Percentiles rank a stretch among this genome's conserved stretches.
Evolutionary conservation across 2,888 invertebrate species (phyloP).

Genomic region (Eulithis testata): DNA sequence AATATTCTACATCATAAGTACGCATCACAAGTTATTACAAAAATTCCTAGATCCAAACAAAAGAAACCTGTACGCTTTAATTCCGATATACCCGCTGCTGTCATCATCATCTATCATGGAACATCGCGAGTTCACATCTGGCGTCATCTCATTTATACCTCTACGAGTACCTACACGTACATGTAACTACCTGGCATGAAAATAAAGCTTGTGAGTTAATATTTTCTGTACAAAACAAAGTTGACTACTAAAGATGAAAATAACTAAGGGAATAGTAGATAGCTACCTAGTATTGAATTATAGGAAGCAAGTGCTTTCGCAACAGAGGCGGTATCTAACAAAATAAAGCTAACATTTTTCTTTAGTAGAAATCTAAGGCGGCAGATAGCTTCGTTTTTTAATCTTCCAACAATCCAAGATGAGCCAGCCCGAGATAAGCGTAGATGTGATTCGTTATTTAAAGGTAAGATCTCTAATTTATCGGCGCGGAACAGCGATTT

Average conservation of each 20-base stretch:
- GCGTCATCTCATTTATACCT: constrained; percentile 60
- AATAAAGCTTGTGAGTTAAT: background rate
- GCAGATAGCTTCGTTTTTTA: background rate
- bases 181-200: background rate
- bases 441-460: constrained; percentile 37
- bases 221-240: too few relatives aligned
- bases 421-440: constrained; percentile 35
- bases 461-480: constrained; percentile 42
- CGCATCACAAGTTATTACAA: background rate
- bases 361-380: background rate
- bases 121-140: constrained; percentile 57
- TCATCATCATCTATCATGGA: constrained; percentile 74
- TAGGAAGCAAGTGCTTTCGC: too few relatives aligned
- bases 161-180: constrained; percentile 36
- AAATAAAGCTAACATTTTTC: background rate
- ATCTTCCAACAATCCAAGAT: constrained; percentile 25
- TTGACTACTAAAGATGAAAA: too few relatives aligned
- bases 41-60: background rate
- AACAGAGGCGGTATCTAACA: too few relatives aligned
- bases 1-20: background rate
- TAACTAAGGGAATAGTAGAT: too few relatives aligned
- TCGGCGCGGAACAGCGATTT: constrained; percentile 41
- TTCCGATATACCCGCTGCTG: constrained; percentile 53
- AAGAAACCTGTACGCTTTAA: constrained; percentile 35
- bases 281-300: too few relatives aligned